phyloP scores from a whole-genome alignment of 2,888 invertebrate species.

The Limnephilus rhombicus region DNA sequence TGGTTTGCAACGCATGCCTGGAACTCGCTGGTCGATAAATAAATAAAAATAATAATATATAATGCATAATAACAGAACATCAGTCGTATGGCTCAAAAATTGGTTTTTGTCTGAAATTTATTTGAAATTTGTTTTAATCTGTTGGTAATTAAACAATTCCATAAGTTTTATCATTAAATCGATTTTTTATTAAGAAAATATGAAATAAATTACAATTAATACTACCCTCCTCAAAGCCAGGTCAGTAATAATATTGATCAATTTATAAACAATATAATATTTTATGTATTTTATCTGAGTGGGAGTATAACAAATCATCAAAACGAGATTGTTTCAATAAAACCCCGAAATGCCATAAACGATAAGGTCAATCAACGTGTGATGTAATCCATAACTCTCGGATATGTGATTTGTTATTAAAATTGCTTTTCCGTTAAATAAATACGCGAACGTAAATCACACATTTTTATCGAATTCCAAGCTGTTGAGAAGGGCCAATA shows the following conservation, averaged over 20 bases:
- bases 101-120: no score
- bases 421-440: neutral
- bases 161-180: no score
- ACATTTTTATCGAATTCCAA: neutral
- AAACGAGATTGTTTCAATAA: neutral
- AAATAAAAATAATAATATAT: no score
- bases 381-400: neutral
- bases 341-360: neutral
- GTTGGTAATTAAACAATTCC: no score
- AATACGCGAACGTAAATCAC: conserved; percentile 7
- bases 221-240: neutral
- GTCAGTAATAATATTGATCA: neutral
- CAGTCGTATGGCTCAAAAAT: no score
- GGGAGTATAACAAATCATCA: neutral
- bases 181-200: no score
- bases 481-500: neutral
- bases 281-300: neutral
- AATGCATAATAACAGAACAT: no score
- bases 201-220: no score
- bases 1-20: no score
- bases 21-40: no score
- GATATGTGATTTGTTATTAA: neutral
- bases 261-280: neutral
- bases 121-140: no score
- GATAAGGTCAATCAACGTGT: neutral